Evolutionary conservation across 1,140 invertebrate genomes (phyloP).

Genomic region (Cydia pomonella): DNA sequence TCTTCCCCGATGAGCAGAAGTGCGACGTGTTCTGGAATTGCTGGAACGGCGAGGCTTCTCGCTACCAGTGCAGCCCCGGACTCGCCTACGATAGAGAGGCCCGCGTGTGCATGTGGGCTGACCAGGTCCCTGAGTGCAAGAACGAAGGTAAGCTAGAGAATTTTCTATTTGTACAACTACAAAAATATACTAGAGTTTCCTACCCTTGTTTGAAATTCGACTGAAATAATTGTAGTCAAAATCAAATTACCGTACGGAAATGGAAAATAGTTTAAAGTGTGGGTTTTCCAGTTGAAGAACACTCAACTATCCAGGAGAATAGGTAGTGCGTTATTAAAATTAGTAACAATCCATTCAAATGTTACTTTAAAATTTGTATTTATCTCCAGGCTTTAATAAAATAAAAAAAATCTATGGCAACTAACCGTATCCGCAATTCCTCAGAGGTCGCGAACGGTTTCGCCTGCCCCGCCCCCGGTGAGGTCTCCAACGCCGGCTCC

Average conservation of each 20-base stretch:
- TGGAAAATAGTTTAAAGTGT: no score
- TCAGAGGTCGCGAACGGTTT: constrained; percentile 94
- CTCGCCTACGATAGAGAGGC: constrained; percentile 95
- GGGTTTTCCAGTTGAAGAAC: no score
- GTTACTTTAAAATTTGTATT: no score
- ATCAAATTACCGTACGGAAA: no score
- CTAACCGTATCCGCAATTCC: neutral
- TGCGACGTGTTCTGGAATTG: constrained; percentile 98
- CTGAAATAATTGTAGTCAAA: neutral
- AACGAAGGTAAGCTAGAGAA: constrained; percentile 86
- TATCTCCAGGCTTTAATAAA: no score
- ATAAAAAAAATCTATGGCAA: neutral
- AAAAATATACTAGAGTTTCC: no score
- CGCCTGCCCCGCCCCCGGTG: constrained; percentile 90
- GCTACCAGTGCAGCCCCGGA: constrained; percentile 96
- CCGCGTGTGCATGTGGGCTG: constrained; percentile 96
- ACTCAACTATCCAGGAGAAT: no score
- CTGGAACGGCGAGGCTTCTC: constrained; percentile 96
- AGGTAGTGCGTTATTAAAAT: no score
- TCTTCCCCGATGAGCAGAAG: constrained; percentile 93
- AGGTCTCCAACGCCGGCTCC: constrained; percentile 90
- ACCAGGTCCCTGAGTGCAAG: constrained; percentile 95
- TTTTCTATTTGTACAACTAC: neutral
- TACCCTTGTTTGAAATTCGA: no score
- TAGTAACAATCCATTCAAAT: no score